These are phyloP conservation scores for Dermatophagoides farinae DNA, from an alignment of 1,140 invertebrate species.

Conservation along the genomic window DNA sequence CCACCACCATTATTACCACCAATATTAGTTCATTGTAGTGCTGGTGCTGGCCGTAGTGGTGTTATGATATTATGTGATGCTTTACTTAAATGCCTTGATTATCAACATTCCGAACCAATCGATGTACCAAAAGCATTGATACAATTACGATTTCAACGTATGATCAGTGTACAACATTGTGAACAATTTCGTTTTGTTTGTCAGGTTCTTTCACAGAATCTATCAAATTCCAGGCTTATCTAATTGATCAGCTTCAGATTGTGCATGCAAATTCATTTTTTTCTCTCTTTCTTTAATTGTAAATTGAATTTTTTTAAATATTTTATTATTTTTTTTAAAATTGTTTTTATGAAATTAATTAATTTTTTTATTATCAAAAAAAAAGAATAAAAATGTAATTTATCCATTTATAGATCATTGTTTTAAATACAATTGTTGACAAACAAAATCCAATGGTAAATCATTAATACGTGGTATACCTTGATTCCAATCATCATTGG, in stretches of 20 bases:
- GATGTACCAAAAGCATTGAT: constrained; percentile 81
- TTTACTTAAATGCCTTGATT: constrained; percentile 68
- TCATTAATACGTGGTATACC: constrained; percentile 37
- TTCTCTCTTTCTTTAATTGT: background rate
- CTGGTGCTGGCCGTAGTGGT: constrained; percentile 91
- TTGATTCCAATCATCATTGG: constrained; percentile 16
- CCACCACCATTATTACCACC: constrained; percentile 41
- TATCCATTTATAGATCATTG: background rate
- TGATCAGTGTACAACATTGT: constrained; percentile 61
- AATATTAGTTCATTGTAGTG: constrained; percentile 85
- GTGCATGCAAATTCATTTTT: background rate
- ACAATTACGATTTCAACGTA: constrained; percentile 71
- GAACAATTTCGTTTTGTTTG: constrained; percentile 77
- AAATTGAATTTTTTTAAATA: background rate
- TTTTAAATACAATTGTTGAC: constrained; percentile 32
- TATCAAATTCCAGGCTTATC: constrained; percentile 64
- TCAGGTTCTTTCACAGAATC: constrained; percentile 53
- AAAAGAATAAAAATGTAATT: background rate
- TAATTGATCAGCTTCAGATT: constrained; percentile 23
- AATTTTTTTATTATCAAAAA: background rate
- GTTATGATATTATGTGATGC: constrained; percentile 91
- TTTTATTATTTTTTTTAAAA: background rate
- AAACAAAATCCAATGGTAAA: constrained; percentile 36
- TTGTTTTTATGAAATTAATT: too few relatives aligned
- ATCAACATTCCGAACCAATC: constrained; percentile 46